phyloP scores from a whole-genome alignment of 2,113 vertebrate species.

The Vimba vimba region DNA sequence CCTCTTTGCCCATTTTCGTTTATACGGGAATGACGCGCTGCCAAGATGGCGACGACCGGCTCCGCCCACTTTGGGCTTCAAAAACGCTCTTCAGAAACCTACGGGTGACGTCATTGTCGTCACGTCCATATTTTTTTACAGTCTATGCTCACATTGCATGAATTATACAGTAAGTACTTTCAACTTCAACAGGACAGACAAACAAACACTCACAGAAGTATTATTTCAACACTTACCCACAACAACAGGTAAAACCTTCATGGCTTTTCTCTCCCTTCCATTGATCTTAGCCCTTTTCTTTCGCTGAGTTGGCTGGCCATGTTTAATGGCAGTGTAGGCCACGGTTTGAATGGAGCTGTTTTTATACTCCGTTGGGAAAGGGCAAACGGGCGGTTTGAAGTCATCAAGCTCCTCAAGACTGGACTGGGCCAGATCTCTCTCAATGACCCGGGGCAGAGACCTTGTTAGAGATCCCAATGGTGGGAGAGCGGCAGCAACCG shows the following conservation, averaged over 20 bases:
- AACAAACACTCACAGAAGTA: not conserved
- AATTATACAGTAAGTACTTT: not conserved
- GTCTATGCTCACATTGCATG: too few species aligned
- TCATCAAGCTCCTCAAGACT: constrained; percentile 68
- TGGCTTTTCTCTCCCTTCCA: constrained; percentile 88
- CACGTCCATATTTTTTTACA: too few species aligned
- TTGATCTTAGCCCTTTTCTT: constrained; percentile 85
- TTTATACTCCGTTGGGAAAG: constrained; percentile 75
- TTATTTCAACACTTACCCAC: constrained; percentile 69
- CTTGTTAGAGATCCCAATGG: constrained; percentile 55
- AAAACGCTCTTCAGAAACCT: too few species aligned
- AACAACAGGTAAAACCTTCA: constrained; percentile 88
- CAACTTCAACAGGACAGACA: not conserved
- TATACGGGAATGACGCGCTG: too few species aligned
- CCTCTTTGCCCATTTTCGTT: too few species aligned
- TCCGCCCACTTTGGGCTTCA: too few species aligned
- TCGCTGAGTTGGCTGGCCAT: constrained; percentile 56
- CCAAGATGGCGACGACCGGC: too few species aligned
- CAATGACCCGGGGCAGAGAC: constrained; percentile 64
- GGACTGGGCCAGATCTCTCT: constrained; percentile 68
- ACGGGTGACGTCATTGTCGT: too few species aligned
- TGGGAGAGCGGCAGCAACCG: constrained; percentile 57
- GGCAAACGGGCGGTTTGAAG: constrained; percentile 63
- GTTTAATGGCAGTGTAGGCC: constrained; percentile 71
- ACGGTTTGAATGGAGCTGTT: constrained; percentile 74